Percentiles rank a stretch among this genome's conserved stretches.
Conservation (phyloP, 2,888 invertebrate species). For the Pyrocoelia pectoralis region DNA sequence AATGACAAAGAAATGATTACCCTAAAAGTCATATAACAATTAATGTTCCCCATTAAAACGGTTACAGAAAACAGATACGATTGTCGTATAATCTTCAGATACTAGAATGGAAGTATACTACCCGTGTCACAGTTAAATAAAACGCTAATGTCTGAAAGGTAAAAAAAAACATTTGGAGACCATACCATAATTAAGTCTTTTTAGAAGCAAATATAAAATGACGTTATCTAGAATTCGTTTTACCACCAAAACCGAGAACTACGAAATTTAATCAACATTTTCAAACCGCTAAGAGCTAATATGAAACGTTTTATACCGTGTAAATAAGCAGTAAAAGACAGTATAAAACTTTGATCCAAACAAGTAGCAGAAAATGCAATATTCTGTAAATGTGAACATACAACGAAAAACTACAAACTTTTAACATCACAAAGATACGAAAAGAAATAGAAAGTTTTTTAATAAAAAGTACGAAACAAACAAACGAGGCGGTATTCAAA, state of each 20-base stretch:
- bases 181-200: too few species aligned
- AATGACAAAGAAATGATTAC: too few species aligned
- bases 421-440: not conserved
- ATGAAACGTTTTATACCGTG: not conserved
- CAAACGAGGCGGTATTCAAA: conserved; percentile 9
- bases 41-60: too few species aligned
- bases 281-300: not conserved
- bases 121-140: too few species aligned
- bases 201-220: too few species aligned
- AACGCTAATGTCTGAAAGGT: too few species aligned
- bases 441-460: conserved; percentile 16
- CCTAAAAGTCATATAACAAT: too few species aligned
- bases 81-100: too few species aligned
- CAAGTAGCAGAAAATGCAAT: not conserved
- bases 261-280: not conserved
- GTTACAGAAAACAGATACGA: too few species aligned
- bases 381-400: conserved; percentile 1
- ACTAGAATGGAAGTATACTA: too few species aligned
- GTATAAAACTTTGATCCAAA: conserved; percentile 1
- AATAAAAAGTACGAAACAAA: conserved; percentile 26
- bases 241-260: not conserved
- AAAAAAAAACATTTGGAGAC: too few species aligned
- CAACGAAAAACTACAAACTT: not conserved
- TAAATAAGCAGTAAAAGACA: conserved; percentile 1
- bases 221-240: not conserved